Percentiles rank a stretch among this genome's conserved stretches.
These are phyloP conservation scores for Pipa parva DNA, from an alignment of 2,113 vertebrate genomes.

Conservation along the genomic window DNA sequence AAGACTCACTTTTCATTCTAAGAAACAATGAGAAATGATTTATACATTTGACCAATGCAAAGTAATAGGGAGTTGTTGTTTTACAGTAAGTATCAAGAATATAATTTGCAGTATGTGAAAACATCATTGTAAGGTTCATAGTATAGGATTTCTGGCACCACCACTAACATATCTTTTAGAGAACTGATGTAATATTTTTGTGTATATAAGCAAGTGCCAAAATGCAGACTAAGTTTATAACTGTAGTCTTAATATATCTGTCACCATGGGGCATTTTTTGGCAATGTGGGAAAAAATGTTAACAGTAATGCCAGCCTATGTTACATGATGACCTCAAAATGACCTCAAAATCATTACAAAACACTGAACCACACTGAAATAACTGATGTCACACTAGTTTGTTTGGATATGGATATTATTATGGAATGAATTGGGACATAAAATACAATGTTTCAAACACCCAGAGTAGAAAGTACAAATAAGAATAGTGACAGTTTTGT, in stretches of 20 bases:
- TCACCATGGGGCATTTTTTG: constrained; percentile 14
- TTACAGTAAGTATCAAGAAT: not conserved
- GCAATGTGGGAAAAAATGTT: constrained; percentile 20
- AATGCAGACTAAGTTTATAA: constrained; percentile 52
- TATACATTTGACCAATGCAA: not conserved
- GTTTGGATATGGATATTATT: not conserved
- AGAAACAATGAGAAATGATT: too few relatives aligned
- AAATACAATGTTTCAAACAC: constrained; percentile 22
- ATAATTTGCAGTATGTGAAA: constrained; percentile 4
- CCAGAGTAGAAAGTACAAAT: not conserved
- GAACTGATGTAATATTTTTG: constrained; percentile 61
- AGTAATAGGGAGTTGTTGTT: constrained; percentile 1
- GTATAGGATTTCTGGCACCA: constrained; percentile 70
- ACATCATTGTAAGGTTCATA: constrained; percentile 57
- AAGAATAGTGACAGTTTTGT: too few relatives aligned
- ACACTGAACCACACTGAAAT: constrained; percentile 7
- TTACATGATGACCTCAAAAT: constrained; percentile 5
- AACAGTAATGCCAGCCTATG: constrained; percentile 6
- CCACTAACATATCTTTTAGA: constrained; percentile 58
- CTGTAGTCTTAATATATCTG: constrained; percentile 21
- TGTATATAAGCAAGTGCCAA: constrained; percentile 46
- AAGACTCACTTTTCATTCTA: too few relatives aligned
- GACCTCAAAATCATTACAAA: constrained; percentile 12
- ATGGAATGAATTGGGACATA: constrained; percentile 25
- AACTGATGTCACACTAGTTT: constrained; percentile 7